Evolutionary conservation across 2,113 vertebrate genomes (phyloP).

Genomic region (Chaenogobius annularis): DNA sequence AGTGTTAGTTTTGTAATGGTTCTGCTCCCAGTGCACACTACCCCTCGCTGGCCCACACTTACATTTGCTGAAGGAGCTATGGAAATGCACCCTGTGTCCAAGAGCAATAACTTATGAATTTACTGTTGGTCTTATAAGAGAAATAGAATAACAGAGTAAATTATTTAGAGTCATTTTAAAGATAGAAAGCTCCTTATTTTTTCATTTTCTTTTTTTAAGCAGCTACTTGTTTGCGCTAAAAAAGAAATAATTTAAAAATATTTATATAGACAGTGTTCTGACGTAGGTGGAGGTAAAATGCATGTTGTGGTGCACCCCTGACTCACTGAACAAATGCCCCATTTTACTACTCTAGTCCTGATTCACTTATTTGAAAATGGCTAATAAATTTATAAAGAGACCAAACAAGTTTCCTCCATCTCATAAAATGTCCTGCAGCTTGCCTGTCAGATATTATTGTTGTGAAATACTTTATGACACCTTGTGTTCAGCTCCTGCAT

Average conservation of each 20-base stretch:
- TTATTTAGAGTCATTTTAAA: neutral
- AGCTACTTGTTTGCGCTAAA: no score
- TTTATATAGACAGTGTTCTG: no score
- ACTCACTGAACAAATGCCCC: conserved; percentile 13
- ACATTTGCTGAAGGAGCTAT: conserved; percentile 25
- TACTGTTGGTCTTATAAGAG: conserved; percentile 13
- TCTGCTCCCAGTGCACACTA: conserved; percentile 46
- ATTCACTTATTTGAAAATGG: conserved; percentile 24
- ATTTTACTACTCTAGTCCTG: conserved; percentile 22
- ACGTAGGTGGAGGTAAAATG: no score
- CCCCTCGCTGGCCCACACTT: conserved; percentile 49
- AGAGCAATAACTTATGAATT: conserved; percentile 22
- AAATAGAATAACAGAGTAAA: neutral
- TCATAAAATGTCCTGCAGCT: conserved; percentile 50
- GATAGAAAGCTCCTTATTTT: no score
- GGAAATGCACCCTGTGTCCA: conserved; percentile 19
- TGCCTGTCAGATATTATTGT: conserved; percentile 54
- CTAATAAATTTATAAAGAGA: conserved; percentile 58
- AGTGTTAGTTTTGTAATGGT: conserved; percentile 71
- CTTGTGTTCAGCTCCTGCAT: conserved; percentile 34
- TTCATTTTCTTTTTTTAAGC: no score
- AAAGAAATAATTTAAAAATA: no score
- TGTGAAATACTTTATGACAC: conserved; percentile 54
- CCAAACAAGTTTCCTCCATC: conserved; percentile 58
- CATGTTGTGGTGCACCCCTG: conserved; percentile 20